These are phyloP conservation scores for Oostethus manadensis DNA, from an alignment of 2,113 vertebrate species.

Conservation along the genomic window DNA sequence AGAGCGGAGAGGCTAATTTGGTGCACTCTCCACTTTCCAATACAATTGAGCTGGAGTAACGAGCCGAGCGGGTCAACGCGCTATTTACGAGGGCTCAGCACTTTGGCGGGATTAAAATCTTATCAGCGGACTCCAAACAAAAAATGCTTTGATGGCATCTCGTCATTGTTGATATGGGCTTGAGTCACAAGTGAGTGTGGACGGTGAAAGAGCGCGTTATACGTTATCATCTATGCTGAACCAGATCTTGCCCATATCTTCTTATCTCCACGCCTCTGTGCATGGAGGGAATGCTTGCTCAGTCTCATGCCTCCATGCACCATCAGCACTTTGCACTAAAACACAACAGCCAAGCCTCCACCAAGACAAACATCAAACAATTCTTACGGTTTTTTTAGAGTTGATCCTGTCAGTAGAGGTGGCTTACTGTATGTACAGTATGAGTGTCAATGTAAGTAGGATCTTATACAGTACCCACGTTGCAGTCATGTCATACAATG, in stretches of 20 bases:
- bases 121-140: slow-evolving; percentile 41
- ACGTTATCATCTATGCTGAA: slow-evolving; percentile 52
- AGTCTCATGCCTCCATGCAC: slow-evolving; percentile 50
- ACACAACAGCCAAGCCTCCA: background rate
- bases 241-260: slow-evolving; percentile 48
- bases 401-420: too few relatives aligned
- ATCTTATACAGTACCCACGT: too few relatives aligned
- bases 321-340: slow-evolving; percentile 43
- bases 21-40: slow-evolving; percentile 52
- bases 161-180: slow-evolving; percentile 50
- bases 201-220: slow-evolving; percentile 55
- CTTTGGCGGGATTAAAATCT: slow-evolving; percentile 49
- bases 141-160: slow-evolving; percentile 49
- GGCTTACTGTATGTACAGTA: too few relatives aligned
- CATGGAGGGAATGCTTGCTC: slow-evolving; percentile 51
- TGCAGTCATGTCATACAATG: too few relatives aligned
- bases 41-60: slow-evolving; percentile 53
- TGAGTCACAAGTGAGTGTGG: slow-evolving; percentile 30
- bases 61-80: slow-evolving; percentile 29
- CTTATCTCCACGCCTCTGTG: slow-evolving; percentile 63
- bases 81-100: slow-evolving; percentile 37
- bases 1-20: slow-evolving; percentile 58
- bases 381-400: too few relatives aligned
- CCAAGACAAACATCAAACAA: too few relatives aligned
- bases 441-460: too few relatives aligned